Evolutionary conservation across 2,888 invertebrate genomes (phyloP), one percentile per base, ranked within the genome.

Genomic region (Sesamia inferens): DNA sequence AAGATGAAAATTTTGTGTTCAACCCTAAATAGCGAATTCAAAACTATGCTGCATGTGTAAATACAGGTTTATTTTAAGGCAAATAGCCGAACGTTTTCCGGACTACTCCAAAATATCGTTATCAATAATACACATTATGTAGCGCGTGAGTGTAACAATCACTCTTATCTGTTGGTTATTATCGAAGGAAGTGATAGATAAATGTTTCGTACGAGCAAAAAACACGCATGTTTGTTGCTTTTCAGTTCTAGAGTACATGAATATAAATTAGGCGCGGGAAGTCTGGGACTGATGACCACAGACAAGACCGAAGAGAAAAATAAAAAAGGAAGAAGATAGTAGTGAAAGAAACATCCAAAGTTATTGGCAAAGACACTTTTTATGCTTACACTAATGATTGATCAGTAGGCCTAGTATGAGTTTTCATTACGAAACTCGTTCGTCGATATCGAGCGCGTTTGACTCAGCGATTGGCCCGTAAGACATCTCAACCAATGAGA

Each of bases 111-210:
- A 70, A 82, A 84, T 69, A 73, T 19, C 47, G 71, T 82, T 76
- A 84, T 79, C 82, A 65, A 22, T 47, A 69, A 44, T 66, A 19
- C 42, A 76, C 70, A 81, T 76, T 74, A 59, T 68, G 65, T 72
- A 74, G 57, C 63, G 54, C 65, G 57, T 64, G 71, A 73, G 74
- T 78, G 63, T 72, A 79, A 84, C 71, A 78, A 77, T 75, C 74
- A 73, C 70, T 74, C 69, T 81, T 87, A 86, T 85, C 87, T 68
- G 57, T 59, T 74, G 74, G 76, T 71, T 72, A 82, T 78, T 86
- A 86, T 85, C 87, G 64, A 75, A 78, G 86, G 87, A 86, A 85
- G 81, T 73, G 59, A 81, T 83, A 81, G 81, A 82, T 82, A 85
- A 78, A 76, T 67, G 61, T 70, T 58, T 67, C n/a, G 74, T 76